A percentile compares a stretch with the other conserved stretches of the same genome.
Evolutionary conservation across 2,797 vertebrate species (phyloP).

Genomic region (Malurus leucopterus): DNA sequence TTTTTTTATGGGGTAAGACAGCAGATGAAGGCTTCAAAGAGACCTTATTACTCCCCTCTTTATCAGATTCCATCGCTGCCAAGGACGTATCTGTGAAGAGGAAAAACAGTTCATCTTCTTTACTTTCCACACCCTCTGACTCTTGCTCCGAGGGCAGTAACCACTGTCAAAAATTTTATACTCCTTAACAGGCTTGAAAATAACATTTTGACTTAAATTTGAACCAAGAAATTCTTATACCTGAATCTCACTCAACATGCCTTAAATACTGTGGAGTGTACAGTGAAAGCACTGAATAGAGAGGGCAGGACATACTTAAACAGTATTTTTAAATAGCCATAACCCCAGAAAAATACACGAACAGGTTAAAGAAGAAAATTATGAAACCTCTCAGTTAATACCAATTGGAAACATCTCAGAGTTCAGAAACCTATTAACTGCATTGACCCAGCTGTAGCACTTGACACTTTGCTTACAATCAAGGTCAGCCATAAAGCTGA

Average conservation of each 20-base stretch:
- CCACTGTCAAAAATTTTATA: background rate
- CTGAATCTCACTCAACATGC: background rate
- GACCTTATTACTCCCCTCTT: constrained; percentile 39
- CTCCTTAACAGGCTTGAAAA: background rate
- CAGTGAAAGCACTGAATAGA: background rate
- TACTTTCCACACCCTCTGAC: background rate
- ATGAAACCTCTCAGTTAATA: background rate
- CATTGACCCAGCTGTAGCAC: background rate
- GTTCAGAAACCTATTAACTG: background rate
- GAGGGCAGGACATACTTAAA: background rate
- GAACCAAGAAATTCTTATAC: background rate
- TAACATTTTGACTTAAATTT: background rate
- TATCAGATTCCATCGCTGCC: constrained; percentile 50
- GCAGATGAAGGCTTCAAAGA: constrained; percentile 10
- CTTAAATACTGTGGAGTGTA: background rate
- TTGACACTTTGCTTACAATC: background rate
- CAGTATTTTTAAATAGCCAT: background rate
- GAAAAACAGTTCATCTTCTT: background rate
- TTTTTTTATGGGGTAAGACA: constrained; percentile 49
- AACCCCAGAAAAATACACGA: background rate
- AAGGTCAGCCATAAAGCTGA: background rate
- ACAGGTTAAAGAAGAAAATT: background rate
- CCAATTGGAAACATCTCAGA: background rate
- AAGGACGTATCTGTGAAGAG: constrained; percentile 46
- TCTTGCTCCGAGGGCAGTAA: background rate